These are phyloP conservation scores for Brachypterus glaber DNA, from an alignment of 2,888 invertebrate genomes.

Conservation along the genomic window DNA sequence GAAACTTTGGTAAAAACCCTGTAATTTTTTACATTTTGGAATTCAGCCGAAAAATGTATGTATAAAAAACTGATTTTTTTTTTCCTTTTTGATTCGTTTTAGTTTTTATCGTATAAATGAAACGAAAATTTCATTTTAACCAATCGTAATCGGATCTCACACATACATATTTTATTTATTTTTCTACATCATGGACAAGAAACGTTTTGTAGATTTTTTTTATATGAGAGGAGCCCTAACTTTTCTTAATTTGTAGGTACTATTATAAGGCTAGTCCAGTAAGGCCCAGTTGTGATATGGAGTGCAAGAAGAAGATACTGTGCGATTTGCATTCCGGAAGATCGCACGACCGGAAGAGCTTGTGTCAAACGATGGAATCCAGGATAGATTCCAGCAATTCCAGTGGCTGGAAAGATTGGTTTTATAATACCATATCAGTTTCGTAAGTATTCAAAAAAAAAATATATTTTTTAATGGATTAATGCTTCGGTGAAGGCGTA, in stretches of 20 bases:
- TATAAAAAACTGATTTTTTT: too few species aligned
- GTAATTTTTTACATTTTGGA: too few species aligned
- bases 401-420: constrained; percentile 78
- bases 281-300: constrained; percentile 69
- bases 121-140: too few species aligned
- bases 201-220: neutral
- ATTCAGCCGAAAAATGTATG: too few species aligned
- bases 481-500: too few species aligned
- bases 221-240: neutral
- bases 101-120: too few species aligned
- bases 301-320: constrained; percentile 74
- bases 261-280: constrained; percentile 87
- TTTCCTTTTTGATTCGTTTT: too few species aligned
- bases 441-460: constrained; percentile 71
- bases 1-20: too few species aligned
- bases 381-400: constrained; percentile 69
- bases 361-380: constrained; percentile 75
- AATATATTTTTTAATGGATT: too few species aligned
- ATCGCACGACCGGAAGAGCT: constrained; percentile 73
- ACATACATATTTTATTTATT: too few species aligned
- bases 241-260: constrained; percentile 46
- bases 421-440: constrained; percentile 75
- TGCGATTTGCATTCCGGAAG: constrained; percentile 82
- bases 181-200: too few species aligned
- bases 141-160: too few species aligned